Evolutionary conservation across 1,140 invertebrate genomes (phyloP), one percentile per base, ranked within the genome.

Genomic region (Tenebrio molitor): DNA sequence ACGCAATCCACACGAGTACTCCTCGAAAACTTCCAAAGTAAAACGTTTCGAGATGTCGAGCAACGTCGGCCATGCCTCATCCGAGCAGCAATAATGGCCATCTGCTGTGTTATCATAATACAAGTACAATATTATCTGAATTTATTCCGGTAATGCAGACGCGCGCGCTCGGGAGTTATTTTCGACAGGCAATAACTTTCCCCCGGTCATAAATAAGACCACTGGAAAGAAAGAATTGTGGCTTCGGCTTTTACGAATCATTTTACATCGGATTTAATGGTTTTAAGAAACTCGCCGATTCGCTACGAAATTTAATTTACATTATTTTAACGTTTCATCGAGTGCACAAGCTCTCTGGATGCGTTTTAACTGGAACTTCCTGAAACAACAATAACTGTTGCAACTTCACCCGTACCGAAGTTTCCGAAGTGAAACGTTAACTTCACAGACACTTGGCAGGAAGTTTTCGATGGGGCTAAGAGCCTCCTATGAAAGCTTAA

Each of bases 81-180:
- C 29, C 33, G 41, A 42, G 16, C 33, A 17, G 36, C 67, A 74
- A 76, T 76, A 76, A 76, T 67, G 67, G 74, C 72, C 75, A 76
- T 76, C 72, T 76, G 75, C 46, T 69, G 44, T 64, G 71, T 74
- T 76, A 74, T 74, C 75, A 69, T 72, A 74, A 74, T 74, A 72
- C 63, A 70, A 73, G 75, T 70, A 70, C 73, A 74, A 70, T 76
- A 76, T 74, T 74, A 74, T 76, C 73, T 67, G 73, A 76, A 74
- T 76, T 76, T 72, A 72, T 74, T 72, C 64, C 17, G 69, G 66
- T 36, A 73, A 53, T 50, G 34, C 66, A 65, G 70, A 72, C 62
- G 39, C 39, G 66, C 39, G 34, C 50, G 66, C 71, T 64, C 50
- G 33, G 44, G 63, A 74, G 74, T 67, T 76, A 74, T 76, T 74